These are phyloP conservation scores for Psephotus haematonotus DNA, from an alignment of 2,113 vertebrate species.

Conservation along the genomic window DNA sequence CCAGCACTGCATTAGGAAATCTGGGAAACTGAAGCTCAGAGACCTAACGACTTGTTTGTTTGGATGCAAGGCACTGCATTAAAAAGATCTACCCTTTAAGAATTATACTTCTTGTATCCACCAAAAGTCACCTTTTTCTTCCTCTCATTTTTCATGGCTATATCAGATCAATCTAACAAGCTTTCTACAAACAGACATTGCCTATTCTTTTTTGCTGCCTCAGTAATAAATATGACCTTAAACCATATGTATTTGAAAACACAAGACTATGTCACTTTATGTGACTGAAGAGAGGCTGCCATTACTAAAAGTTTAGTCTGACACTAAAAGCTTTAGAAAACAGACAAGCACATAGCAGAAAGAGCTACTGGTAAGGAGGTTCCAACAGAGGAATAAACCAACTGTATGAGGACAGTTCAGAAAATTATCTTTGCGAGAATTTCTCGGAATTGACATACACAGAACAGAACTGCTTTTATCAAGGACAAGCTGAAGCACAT, in stretches of 20 bases:
- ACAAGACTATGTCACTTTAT: neutral
- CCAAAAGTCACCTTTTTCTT: neutral
- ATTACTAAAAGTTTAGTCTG: neutral
- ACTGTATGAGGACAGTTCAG: neutral
- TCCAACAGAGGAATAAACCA: neutral
- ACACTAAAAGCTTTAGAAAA: neutral
- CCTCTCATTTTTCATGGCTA: neutral
- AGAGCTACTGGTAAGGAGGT: neutral
- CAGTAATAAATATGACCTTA: neutral
- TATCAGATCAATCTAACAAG: neutral
- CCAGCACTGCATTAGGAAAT: neutral
- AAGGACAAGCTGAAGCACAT: neutral
- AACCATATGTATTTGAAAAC: neutral
- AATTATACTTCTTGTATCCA: neutral
- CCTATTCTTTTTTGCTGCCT: neutral
- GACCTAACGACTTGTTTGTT: neutral
- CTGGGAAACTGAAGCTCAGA: neutral
- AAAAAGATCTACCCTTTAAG: neutral
- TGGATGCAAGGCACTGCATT: neutral
- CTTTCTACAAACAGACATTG: neutral
- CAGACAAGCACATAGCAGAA: neutral
- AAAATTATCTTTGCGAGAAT: neutral
- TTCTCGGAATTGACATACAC: neutral
- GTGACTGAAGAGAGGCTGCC: neutral
- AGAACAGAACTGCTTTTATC: neutral